Evolutionary conservation across 1,140 invertebrate species (phyloP).

Genomic region (Bombus picipes): DNA sequence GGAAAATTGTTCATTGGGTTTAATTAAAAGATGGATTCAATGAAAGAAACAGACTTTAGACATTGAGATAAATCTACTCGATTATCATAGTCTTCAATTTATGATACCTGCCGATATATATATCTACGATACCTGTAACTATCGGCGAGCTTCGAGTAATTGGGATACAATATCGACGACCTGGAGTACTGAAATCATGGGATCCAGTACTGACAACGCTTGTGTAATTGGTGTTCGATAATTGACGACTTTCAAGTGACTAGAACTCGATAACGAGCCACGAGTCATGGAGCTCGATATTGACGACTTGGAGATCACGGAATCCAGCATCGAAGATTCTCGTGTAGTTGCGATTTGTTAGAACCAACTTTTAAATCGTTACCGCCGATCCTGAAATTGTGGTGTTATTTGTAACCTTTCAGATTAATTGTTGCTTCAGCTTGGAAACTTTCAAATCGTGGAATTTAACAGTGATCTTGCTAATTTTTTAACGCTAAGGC

Average conservation of each 20-base stretch:
- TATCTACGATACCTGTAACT: background rate
- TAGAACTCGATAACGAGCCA: slow-evolving; percentile 15
- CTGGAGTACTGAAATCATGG: background rate
- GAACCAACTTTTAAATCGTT: background rate
- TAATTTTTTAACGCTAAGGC: background rate
- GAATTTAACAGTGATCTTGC: background rate
- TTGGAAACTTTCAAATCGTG: background rate
- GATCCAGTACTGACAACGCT: slow-evolving; percentile 7
- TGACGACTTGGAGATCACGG: background rate
- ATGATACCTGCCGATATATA: background rate
- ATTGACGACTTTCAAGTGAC: slow-evolving; percentile 32
- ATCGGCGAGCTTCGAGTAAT: slow-evolving; percentile 9
- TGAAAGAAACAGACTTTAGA: background rate
- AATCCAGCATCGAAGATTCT: background rate
- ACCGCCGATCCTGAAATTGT: background rate
- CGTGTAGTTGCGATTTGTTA: background rate
- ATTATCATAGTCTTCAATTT: background rate
- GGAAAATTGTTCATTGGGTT: too few relatives aligned
- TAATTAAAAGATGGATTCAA: background rate
- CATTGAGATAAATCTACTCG: background rate
- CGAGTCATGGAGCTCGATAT: slow-evolving; percentile 9
- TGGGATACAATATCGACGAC: slow-evolving; percentile 23
- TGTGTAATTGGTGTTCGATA: slow-evolving; percentile 28
- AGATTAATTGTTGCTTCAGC: background rate
- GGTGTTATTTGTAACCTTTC: too few relatives aligned